Percentiles rank a stretch among this genome's conserved stretches.
These are phyloP conservation scores for Sarotherodon lohbergeri DNA, from an alignment of 2,113 vertebrate genomes.

Conservation along the genomic window DNA sequence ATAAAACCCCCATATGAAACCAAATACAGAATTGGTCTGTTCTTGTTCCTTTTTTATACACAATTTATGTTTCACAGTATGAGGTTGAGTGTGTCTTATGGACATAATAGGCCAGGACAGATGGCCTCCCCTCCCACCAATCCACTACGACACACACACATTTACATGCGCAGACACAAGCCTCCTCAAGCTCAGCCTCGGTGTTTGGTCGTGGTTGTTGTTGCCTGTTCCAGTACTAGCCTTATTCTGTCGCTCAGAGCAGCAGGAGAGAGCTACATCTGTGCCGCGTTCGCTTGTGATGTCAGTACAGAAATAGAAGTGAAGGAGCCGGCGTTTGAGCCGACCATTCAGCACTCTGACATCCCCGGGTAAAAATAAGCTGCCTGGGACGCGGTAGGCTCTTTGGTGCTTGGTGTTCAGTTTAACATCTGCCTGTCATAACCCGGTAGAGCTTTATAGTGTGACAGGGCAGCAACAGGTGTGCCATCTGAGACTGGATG, in stretches of 20 bases:
- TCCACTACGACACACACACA: not conserved
- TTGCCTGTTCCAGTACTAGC: conserved; percentile 49
- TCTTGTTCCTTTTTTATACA: not conserved
- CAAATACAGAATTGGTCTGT: not conserved
- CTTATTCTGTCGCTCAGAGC: conserved; percentile 68
- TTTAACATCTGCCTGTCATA: conserved; percentile 21
- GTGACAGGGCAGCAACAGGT: not conserved
- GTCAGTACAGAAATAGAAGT: conserved; percentile 46
- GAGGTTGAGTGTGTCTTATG: conserved; percentile 29
- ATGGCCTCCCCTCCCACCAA: conserved; percentile 43
- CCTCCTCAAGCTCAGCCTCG: conserved; percentile 26
- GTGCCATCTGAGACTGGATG: not conserved
- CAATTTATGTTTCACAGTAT: not conserved
- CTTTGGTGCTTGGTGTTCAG: conserved; percentile 1
- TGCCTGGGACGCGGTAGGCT: not conserved
- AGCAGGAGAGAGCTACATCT: conserved; percentile 49
- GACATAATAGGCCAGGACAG: conserved; percentile 55
- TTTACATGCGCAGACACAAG: not conserved
- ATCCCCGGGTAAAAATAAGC: conserved; percentile 36
- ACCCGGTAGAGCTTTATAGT: not conserved
- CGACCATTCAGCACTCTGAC: conserved; percentile 42
- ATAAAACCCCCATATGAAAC: not conserved
- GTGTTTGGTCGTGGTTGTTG: conserved; percentile 37
- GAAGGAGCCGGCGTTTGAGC: conserved; percentile 33
- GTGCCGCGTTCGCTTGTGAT: conserved; percentile 43